These are phyloP conservation scores for Tiaroga cobitis DNA, from an alignment of 2,797 vertebrate species.

Conservation along the genomic window DNA sequence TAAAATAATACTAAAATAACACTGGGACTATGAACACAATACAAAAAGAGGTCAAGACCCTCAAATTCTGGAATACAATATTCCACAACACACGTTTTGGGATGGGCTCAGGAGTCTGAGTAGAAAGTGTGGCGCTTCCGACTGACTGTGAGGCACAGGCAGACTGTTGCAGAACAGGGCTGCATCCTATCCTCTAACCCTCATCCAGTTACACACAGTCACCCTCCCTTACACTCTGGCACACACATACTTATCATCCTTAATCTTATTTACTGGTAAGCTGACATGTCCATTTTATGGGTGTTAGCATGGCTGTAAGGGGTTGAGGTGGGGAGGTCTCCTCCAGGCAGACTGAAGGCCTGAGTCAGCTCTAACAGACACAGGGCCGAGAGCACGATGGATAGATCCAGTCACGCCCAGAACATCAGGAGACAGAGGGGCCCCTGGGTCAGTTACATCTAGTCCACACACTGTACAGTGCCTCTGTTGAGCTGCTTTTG, in stretches of 20 bases:
- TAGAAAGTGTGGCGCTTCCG: neutral
- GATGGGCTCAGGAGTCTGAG: neutral
- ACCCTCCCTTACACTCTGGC: neutral
- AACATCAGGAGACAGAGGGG: constrained; percentile 22
- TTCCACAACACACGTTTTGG: neutral
- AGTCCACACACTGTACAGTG: neutral
- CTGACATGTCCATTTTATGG: constrained; percentile 37
- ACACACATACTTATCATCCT: constrained; percentile 22
- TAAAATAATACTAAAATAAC: neutral
- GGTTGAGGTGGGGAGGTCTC: constrained; percentile 27
- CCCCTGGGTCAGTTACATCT: constrained; percentile 21
- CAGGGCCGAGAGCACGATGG: constrained; percentile 28
- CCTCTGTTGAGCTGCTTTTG: neutral
- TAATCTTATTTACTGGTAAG: constrained; percentile 48
- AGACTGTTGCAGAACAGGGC: neutral
- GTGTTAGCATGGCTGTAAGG: constrained; percentile 13
- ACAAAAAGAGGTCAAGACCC: neutral
- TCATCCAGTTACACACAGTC: constrained; percentile 24
- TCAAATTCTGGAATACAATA: neutral
- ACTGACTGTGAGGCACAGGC: constrained; percentile 32
- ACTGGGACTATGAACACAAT: neutral
- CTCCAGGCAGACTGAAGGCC: constrained; percentile 8
- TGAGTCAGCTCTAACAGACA: constrained; percentile 48
- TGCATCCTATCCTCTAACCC: constrained; percentile 42
- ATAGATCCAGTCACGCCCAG: constrained; percentile 37